Evolutionary conservation across 1,140 invertebrate species (phyloP).

Genomic region (Oryzaephilus surinamensis): DNA sequence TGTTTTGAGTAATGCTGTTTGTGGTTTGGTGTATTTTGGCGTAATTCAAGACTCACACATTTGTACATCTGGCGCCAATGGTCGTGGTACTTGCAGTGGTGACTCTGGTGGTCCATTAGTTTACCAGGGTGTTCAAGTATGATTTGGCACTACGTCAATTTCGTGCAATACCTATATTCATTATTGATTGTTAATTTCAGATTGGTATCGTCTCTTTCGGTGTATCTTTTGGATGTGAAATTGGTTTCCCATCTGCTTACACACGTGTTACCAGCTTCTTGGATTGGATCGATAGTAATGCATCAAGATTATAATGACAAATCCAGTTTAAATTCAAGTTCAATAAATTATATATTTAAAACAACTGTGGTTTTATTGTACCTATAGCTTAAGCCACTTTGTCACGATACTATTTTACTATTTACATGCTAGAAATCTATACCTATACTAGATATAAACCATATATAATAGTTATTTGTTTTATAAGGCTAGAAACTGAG

Average conservation of each 20-base stretch:
- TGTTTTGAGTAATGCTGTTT: constrained; percentile 28
- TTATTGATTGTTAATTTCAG: too few relatives aligned
- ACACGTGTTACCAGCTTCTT: background rate
- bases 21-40: constrained; percentile 28
- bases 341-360: too few relatives aligned
- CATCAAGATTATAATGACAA: too few relatives aligned
- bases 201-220: constrained; percentile 1
- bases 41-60: constrained; percentile 37
- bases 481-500: too few relatives aligned
- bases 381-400: too few relatives aligned
- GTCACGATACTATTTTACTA: too few relatives aligned
- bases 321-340: too few relatives aligned
- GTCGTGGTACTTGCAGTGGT: constrained; percentile 35
- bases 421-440: too few relatives aligned
- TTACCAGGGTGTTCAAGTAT: too few relatives aligned
- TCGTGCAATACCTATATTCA: background rate
- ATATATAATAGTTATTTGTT: too few relatives aligned
- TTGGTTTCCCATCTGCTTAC: background rate
- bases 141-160: constrained; percentile 15
- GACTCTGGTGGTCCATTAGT: constrained; percentile 42
- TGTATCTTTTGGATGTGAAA: constrained; percentile 19
- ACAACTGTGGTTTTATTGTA: too few relatives aligned
- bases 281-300: constrained; percentile 2
- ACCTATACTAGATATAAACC: too few relatives aligned
- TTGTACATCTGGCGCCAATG: constrained; percentile 37